phyloP scores from a whole-genome alignment of 2,888 invertebrate genomes.

The Tiphia femorata region DNA sequence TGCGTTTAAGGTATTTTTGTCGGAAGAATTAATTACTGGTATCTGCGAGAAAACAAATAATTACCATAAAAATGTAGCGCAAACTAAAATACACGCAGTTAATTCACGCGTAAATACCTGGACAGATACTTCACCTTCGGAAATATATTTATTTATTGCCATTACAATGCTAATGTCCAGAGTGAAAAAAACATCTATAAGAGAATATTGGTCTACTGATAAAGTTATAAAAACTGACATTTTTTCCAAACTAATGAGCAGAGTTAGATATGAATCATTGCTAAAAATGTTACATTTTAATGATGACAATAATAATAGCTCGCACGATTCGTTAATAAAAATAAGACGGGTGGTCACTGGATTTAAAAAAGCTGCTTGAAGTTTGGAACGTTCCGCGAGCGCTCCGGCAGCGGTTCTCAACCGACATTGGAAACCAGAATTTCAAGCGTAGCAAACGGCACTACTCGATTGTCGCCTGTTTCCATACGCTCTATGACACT shows the following conservation, averaged over 20 bases:
- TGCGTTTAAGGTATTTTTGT: slow-evolving; percentile 20
- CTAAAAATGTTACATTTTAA: slow-evolving; percentile 2
- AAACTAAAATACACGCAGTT: slow-evolving; percentile 12
- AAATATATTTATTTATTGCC: slow-evolving; percentile 7
- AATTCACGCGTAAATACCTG: slow-evolving; percentile 13
- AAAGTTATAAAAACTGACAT: slow-evolving; percentile 6
- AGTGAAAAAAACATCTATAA: slow-evolving; percentile 14
- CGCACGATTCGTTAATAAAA: slow-evolving; percentile 8
- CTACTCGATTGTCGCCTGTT: no score
- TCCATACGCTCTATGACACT: no score
- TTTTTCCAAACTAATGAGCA: slow-evolving; percentile 12
- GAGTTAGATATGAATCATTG: slow-evolving; percentile 13
- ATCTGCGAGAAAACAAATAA: slow-evolving; percentile 22
- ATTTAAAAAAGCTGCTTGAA: no score
- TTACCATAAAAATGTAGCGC: slow-evolving; percentile 15
- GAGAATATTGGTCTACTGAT: slow-evolving; percentile 15
- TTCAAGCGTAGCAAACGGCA: no score
- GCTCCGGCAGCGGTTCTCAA: no score
- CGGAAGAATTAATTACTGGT: slow-evolving; percentile 17
- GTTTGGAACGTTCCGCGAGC: no score
- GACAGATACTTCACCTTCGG: background rate
- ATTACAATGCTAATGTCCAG: slow-evolving; percentile 19
- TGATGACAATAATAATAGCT: slow-evolving; percentile 5
- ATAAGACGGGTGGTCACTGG: background rate
- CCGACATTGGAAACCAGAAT: no score